These are phyloP conservation scores for Cyphomyrmex costatus DNA, from an alignment of 1,140 invertebrate species.

Conservation along the genomic window DNA sequence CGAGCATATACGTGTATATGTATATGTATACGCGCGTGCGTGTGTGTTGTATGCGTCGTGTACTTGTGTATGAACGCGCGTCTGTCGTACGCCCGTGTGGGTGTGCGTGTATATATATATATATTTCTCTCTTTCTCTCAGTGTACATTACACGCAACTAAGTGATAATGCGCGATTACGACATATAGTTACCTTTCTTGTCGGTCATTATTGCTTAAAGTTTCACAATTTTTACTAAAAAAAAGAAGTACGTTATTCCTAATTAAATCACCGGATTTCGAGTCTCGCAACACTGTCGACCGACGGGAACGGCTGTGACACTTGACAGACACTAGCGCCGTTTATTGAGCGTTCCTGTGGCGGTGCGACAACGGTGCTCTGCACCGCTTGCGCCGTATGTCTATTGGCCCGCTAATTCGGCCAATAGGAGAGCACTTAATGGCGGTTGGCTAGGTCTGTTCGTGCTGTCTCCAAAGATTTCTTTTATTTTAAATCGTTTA, in stretches of 20 bases:
- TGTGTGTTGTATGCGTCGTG: neutral
- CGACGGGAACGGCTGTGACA: conserved; percentile 82
- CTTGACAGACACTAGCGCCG: conserved; percentile 83
- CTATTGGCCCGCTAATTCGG: neutral
- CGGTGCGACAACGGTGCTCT: conserved; percentile 5
- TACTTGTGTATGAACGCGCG: neutral
- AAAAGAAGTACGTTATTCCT: conserved; percentile 78
- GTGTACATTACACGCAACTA: conserved; percentile 66
- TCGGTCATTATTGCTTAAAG: conserved; percentile 86
- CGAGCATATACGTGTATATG: conserved; percentile 39
- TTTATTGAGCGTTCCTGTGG: conserved; percentile 80
- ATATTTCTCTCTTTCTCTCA: conserved; percentile 38
- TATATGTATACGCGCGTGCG: neutral
- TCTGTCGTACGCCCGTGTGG: conserved; percentile 6
- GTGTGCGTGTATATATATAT: too few species aligned
- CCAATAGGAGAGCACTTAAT: neutral
- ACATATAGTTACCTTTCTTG: conserved; percentile 87
- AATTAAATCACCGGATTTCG: conserved; percentile 80
- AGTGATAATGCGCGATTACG: conserved; percentile 72
- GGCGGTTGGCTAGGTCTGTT: too few species aligned
- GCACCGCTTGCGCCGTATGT: conserved; percentile 18
- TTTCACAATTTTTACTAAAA: conserved; percentile 82
- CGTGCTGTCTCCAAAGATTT: too few species aligned
- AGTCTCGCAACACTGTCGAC: conserved; percentile 79
- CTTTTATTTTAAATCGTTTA: too few species aligned